Conservation (phyloP, 2,888 invertebrate species). For the Parascotia fuliginaria region DNA sequence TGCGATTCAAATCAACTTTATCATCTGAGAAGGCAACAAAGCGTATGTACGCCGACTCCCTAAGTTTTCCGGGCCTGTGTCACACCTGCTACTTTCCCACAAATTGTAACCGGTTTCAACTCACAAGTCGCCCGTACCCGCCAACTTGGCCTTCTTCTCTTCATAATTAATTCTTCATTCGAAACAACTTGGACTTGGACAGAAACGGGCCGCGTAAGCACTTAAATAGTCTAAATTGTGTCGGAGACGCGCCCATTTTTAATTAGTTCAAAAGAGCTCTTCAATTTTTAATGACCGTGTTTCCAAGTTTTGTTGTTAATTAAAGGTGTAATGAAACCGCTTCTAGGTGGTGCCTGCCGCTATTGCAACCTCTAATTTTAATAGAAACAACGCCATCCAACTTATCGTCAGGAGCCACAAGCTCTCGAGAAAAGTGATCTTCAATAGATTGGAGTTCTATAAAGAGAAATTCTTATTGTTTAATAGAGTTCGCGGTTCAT, state of each 20-base stretch:
- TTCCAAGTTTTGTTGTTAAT: slow-evolving; percentile 70
- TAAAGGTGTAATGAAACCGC: slow-evolving; percentile 56
- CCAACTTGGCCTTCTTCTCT: slow-evolving; percentile 72
- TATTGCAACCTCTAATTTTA: slow-evolving; percentile 56
- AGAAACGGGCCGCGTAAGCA: slow-evolving; percentile 78
- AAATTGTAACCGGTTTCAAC: slow-evolving; percentile 79
- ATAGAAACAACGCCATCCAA: slow-evolving; percentile 37
- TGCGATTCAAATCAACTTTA: slow-evolving; percentile 83
- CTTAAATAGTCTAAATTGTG: slow-evolving; percentile 83
- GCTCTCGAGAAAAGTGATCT: slow-evolving; percentile 29
- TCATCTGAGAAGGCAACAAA: slow-evolving; percentile 81
- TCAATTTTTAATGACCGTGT: slow-evolving; percentile 78
- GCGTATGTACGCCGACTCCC: slow-evolving; percentile 68
- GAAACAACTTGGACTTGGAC: slow-evolving; percentile 79
- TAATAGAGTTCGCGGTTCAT: slow-evolving; percentile 20
- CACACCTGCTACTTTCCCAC: slow-evolving; percentile 83
- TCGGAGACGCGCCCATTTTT: slow-evolving; percentile 81
- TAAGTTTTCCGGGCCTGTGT: slow-evolving; percentile 71
- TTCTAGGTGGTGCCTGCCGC: slow-evolving; percentile 43
- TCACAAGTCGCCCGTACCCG: slow-evolving; percentile 69
- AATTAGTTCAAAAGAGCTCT: slow-evolving; percentile 78
- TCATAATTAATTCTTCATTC: slow-evolving; percentile 86
- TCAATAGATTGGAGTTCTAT: slow-evolving; percentile 32
- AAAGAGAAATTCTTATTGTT: slow-evolving; percentile 31
- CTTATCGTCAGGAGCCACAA: slow-evolving; percentile 21